Percentiles rank a stretch among this genome's conserved stretches.
Evolutionary conservation across 1,140 invertebrate species (phyloP).

Genomic region (Spodoptera litura): DNA sequence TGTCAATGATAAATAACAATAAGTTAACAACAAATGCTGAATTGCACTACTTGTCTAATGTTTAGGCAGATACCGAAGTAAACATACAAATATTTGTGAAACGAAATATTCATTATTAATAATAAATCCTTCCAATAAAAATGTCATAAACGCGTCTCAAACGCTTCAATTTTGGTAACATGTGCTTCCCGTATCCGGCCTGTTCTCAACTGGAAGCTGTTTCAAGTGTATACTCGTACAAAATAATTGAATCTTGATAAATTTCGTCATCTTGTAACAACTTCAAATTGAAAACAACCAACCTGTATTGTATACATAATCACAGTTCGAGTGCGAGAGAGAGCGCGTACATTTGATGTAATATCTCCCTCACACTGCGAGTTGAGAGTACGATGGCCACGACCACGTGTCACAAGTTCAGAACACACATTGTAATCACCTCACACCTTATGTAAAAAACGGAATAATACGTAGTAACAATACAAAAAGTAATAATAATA

Average conservation of each 20-base stretch:
- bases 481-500: constrained; percentile 45
- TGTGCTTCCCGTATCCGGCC: constrained; percentile 3
- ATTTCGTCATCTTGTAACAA: background rate
- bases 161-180: constrained; percentile 5
- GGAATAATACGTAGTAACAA: constrained; percentile 46
- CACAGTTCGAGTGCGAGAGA: background rate
- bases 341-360: background rate
- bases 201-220: background rate
- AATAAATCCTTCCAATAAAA: constrained; percentile 13
- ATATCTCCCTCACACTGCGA: background rate
- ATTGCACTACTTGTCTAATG: constrained; percentile 35
- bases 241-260: background rate
- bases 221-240: background rate
- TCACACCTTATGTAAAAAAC: constrained; percentile 28
- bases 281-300: constrained; percentile 7
- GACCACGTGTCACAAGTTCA: background rate
- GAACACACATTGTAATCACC: constrained; percentile 22
- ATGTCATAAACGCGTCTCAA: background rate
- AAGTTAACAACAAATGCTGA: constrained; percentile 31
- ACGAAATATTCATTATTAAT: constrained; percentile 10
- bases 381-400: background rate
- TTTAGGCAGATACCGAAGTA: constrained; percentile 28
- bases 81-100: constrained; percentile 41
- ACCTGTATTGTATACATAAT: background rate
- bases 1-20: constrained; percentile 35